Evolutionary conservation across 2,888 invertebrate genomes (phyloP).

Genomic region (Microctonus aethiopoides): DNA sequence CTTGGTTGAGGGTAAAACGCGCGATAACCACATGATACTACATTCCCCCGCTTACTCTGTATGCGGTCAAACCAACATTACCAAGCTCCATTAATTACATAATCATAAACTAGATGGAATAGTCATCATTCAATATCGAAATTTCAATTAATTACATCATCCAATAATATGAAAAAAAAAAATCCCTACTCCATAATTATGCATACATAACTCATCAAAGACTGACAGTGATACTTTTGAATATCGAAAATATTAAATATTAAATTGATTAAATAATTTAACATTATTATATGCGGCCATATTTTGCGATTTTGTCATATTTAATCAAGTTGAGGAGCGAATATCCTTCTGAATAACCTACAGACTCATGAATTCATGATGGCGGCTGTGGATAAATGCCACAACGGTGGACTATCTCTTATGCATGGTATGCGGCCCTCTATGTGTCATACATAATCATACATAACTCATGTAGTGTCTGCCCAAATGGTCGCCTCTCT

Average conservation of each 20-base stretch:
- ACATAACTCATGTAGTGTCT: constrained; percentile 7
- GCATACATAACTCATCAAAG: too few species aligned
- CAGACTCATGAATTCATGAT: not conserved
- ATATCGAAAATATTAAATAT: too few species aligned
- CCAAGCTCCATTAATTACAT: not conserved
- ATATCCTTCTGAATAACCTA: not conserved
- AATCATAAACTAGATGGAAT: not conserved
- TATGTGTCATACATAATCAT: constrained; percentile 12
- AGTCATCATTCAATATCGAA: not conserved
- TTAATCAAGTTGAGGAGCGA: not conserved
- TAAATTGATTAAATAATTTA: not conserved
- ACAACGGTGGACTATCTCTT: constrained; percentile 3
- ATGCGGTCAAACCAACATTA: not conserved
- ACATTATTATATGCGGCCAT: not conserved
- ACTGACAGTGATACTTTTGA: too few species aligned
- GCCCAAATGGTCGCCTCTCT: not conserved
- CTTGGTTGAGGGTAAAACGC: not conserved
- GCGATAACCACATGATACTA: not conserved
- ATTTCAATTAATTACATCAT: not conserved
- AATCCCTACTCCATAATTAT: too few species aligned
- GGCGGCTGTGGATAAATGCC: constrained; percentile 4
- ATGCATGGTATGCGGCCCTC: constrained; percentile 11
- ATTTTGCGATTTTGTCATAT: not conserved
- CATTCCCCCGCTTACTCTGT: not conserved
- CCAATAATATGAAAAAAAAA: not conserved